Percentiles rank a stretch among this genome's conserved stretches.
phyloP scores from a whole-genome alignment of 2,797 vertebrate genomes.

The Xenops minutus region DNA sequence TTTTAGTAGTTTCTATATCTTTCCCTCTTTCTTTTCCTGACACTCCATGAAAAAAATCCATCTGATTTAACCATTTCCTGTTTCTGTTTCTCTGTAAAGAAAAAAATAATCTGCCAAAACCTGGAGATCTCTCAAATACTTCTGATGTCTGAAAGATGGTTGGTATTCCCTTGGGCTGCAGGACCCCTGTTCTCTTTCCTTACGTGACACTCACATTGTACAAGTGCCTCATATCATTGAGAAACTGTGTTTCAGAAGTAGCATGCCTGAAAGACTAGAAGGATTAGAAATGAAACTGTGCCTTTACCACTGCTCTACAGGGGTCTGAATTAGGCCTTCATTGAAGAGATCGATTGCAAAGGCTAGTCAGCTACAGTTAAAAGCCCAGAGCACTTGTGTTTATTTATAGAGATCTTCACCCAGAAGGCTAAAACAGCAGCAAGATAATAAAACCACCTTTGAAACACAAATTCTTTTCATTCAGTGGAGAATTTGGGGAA shows the following conservation, averaged over 20 bases:
- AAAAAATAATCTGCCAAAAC: background rate
- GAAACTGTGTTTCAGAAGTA: background rate
- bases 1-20: background rate
- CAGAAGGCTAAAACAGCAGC: background rate
- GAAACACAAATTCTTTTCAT: background rate
- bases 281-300: background rate
- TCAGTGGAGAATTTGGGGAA: background rate
- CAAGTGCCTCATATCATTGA: background rate
- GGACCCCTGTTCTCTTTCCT: background rate
- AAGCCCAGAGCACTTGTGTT: background rate
- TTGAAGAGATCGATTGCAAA: background rate
- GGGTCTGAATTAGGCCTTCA: background rate
- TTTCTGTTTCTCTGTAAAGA: background rate
- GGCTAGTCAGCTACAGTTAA: background rate
- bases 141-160: background rate
- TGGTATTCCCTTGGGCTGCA: background rate
- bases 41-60: background rate
- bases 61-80: background rate
- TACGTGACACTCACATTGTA: rapidly evolving
- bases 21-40: background rate
- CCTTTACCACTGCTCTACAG: background rate
- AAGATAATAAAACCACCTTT: background rate
- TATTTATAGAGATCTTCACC: background rate
- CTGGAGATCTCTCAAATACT: background rate
- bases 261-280: background rate